Evolutionary conservation across 2,888 invertebrate genomes (phyloP).

Genomic region (Congeria kusceri): DNA sequence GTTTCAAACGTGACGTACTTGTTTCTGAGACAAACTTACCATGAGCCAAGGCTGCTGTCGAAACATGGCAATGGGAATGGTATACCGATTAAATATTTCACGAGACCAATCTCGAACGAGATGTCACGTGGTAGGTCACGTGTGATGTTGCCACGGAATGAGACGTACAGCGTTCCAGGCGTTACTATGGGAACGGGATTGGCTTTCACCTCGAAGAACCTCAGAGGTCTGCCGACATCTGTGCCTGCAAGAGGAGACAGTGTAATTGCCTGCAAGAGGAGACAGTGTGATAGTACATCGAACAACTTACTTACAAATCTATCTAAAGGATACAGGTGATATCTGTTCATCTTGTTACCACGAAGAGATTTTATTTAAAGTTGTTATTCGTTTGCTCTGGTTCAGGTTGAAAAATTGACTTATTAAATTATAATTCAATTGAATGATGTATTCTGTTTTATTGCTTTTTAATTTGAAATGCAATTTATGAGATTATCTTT

Average conservation of each 20-base stretch:
- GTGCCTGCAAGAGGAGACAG: constrained; percentile 66
- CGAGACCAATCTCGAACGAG: constrained; percentile 77
- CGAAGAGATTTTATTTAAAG: too few relatives aligned
- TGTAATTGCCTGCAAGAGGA: constrained; percentile 1
- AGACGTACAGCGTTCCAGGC: constrained; percentile 80
- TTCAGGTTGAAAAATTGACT: too few relatives aligned
- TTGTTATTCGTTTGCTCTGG: too few relatives aligned
- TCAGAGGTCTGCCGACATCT: constrained; percentile 71
- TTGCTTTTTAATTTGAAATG: too few relatives aligned
- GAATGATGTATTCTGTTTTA: too few relatives aligned
- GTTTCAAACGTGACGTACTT: too few relatives aligned
- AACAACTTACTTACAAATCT: too few relatives aligned
- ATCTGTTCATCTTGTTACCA: too few relatives aligned
- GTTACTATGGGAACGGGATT: constrained; percentile 78
- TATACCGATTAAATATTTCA: constrained; percentile 81
- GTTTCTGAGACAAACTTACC: constrained; percentile 70
- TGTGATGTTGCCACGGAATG: constrained; percentile 78
- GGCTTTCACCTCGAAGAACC: constrained; percentile 74
- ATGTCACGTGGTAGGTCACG: constrained; percentile 75
- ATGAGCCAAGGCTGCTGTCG: constrained; percentile 78
- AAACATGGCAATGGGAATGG: constrained; percentile 81
- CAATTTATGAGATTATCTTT: too few relatives aligned
- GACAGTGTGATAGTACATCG: too few relatives aligned
- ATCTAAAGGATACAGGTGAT: too few relatives aligned
- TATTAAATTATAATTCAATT: too few relatives aligned